A percentile compares a stretch with the other conserved stretches of the same genome.
Evolutionary conservation across 2,888 invertebrate genomes (phyloP).

Genomic region (Torymus texanus): DNA sequence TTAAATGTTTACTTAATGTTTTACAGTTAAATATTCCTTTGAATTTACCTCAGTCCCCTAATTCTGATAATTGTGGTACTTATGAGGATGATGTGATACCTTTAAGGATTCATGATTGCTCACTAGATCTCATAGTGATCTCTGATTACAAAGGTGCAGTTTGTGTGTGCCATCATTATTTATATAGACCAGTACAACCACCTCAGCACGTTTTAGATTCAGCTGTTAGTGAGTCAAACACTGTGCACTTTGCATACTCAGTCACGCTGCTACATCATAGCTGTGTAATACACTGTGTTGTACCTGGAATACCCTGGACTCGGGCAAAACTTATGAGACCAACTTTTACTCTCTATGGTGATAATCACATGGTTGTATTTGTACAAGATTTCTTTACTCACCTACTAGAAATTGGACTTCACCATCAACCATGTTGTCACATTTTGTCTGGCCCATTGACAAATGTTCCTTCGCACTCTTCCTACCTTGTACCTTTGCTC

Average conservation of each 20-base stretch:
- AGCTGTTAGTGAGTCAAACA: slow-evolving; percentile 76
- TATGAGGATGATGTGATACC: slow-evolving; percentile 90
- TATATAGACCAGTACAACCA: slow-evolving; percentile 83
- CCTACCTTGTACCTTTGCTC: slow-evolving; percentile 82
- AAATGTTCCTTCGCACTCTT: slow-evolving; percentile 77
- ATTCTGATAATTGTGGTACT: slow-evolving; percentile 79
- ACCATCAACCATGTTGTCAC: slow-evolving; percentile 90
- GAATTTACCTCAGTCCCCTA: slow-evolving; percentile 84
- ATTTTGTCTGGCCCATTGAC: slow-evolving; percentile 81
- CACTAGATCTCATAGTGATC: slow-evolving; percentile 86
- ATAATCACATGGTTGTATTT: slow-evolving; percentile 88
- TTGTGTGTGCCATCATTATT: slow-evolving; percentile 88
- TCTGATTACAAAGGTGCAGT: slow-evolving; percentile 85
- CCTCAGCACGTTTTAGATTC: slow-evolving; percentile 73
- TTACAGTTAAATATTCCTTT: slow-evolving; percentile 88
- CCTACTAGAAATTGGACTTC: slow-evolving; percentile 87
- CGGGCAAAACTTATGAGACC: slow-evolving; percentile 86
- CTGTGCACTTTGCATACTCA: slow-evolving; percentile 90
- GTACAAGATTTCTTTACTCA: slow-evolving; percentile 91
- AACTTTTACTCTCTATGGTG: slow-evolving; percentile 85
- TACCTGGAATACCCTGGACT: slow-evolving; percentile 88
- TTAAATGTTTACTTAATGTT: not conserved
- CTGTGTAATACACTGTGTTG: slow-evolving; percentile 87
- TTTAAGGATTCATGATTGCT: slow-evolving; percentile 87
- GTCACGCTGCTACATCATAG: slow-evolving; percentile 89